Conservation (phyloP, 2,113 vertebrate species). For the Cariama cristata region DNA sequence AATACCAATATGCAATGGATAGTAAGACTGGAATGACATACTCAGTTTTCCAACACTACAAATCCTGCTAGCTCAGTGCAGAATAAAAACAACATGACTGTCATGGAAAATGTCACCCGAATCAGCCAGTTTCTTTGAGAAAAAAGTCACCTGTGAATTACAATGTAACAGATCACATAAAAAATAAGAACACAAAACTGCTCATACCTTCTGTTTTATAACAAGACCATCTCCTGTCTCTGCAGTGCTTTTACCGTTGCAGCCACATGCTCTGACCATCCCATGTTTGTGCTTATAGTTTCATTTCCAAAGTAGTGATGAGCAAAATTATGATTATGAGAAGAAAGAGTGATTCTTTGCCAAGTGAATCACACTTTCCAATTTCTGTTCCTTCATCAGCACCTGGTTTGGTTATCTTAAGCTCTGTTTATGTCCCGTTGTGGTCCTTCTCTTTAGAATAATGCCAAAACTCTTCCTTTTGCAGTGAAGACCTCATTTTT, state of each 20-base stretch:
- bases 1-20: background rate
- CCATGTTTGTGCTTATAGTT: background rate
- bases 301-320: background rate
- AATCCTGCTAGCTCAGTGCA: background rate
- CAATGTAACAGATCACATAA: background rate
- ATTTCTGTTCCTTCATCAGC: background rate
- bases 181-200: background rate
- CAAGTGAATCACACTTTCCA: background rate
- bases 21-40: background rate
- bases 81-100: background rate
- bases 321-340: background rate
- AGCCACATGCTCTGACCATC: background rate
- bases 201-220: background rate
- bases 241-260: accelerated
- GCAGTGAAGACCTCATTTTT: background rate
- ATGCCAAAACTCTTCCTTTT: background rate
- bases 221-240: background rate
- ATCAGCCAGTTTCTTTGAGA: background rate
- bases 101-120: background rate
- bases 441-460: background rate
- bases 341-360: background rate
- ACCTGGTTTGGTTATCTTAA: background rate
- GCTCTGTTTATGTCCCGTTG: background rate
- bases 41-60: background rate
- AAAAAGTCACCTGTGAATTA: background rate